Conservation (phyloP, 1,140 invertebrate genomes). For the Cydia pomonella region DNA sequence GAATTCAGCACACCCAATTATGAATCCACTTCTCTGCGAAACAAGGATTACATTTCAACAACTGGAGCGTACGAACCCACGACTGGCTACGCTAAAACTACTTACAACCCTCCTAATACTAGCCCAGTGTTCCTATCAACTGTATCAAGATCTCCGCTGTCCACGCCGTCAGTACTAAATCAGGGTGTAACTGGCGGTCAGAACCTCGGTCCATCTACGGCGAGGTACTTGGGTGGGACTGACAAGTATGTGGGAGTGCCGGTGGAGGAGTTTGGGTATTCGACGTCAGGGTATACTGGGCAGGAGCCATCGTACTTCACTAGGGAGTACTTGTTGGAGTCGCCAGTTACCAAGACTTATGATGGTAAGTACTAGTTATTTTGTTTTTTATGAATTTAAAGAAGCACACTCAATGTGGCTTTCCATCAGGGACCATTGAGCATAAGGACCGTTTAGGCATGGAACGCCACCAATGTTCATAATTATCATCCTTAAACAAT, state of each 20-base stretch:
- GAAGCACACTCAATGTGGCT: too few relatives aligned
- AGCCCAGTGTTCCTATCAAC: neutral
- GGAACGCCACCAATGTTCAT: too few relatives aligned
- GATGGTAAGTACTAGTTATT: slow-evolving; percentile 59
- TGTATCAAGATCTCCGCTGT: neutral
- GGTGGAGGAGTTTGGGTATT: slow-evolving; percentile 55
- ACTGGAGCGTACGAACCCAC: slow-evolving; percentile 4
- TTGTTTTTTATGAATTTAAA: neutral
- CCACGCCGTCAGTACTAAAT: neutral
- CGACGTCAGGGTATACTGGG: slow-evolving; percentile 54
- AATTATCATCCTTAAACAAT: too few relatives aligned
- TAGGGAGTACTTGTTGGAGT: slow-evolving; percentile 75
- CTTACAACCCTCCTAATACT: slow-evolving; percentile 1
- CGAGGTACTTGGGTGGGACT: slow-evolving; percentile 53
- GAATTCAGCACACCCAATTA: slow-evolving; percentile 40
- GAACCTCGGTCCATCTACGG: slow-evolving; percentile 46
- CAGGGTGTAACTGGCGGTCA: neutral
- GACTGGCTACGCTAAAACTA: neutral
- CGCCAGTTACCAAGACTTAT: slow-evolving; percentile 70
- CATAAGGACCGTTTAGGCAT: too few relatives aligned
- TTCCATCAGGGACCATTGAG: too few relatives aligned
- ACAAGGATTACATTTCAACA: slow-evolving; percentile 20
- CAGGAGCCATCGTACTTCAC: slow-evolving; percentile 71
- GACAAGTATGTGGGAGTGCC: slow-evolving; percentile 58
- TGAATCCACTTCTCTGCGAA: slow-evolving; percentile 12